Percentiles rank a stretch among this genome's conserved stretches.
phyloP scores from a whole-genome alignment of 92 coral and sea anemone species.

The Desmophyllum pertusum region DNA sequence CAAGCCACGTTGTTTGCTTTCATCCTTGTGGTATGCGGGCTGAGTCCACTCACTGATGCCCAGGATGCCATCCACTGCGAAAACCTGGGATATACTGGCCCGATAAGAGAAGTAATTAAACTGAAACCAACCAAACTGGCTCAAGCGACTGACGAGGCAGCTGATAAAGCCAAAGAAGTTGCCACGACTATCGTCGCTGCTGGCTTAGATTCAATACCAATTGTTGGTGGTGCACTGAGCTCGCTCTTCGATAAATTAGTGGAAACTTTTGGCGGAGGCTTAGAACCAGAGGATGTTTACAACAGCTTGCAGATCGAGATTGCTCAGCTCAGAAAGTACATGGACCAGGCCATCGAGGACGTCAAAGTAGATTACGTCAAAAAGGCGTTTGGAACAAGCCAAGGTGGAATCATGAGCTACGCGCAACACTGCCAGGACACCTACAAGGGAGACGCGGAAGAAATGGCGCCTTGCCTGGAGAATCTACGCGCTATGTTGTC shows the following conservation, averaged over 20 bases:
- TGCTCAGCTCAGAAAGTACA: too few relatives aligned
- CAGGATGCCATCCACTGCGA: too few relatives aligned
- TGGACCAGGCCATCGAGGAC: slow-evolving; percentile 9
- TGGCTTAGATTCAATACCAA: slow-evolving; percentile 4
- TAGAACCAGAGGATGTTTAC: slow-evolving; percentile 22
- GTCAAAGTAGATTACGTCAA: slow-evolving; percentile 10
- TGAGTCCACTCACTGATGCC: too few relatives aligned
- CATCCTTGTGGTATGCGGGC: too few relatives aligned
- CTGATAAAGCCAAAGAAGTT: neutral
- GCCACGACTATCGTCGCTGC: neutral
- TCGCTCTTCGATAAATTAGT: neutral
- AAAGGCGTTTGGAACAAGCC: slow-evolving; percentile 8
- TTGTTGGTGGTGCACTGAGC: neutral
- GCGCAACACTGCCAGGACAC: too few relatives aligned
- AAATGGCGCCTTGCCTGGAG: slow-evolving; percentile 14
- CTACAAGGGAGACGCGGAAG: slow-evolving; percentile 23
- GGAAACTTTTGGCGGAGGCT: neutral
- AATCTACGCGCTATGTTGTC: too few relatives aligned
- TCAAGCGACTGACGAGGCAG: neutral
- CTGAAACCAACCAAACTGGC: slow-evolving; percentile 33
- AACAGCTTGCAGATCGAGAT: slow-evolving; percentile 10
- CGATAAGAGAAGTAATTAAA: slow-evolving; percentile 13
- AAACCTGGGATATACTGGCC: slow-evolving; percentile 24
- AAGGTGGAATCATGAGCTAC: too few relatives aligned
- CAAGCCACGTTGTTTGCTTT: too few relatives aligned